phyloP scores from a whole-genome alignment of 2,113 vertebrate species.

The Ardeotis arabs region DNA sequence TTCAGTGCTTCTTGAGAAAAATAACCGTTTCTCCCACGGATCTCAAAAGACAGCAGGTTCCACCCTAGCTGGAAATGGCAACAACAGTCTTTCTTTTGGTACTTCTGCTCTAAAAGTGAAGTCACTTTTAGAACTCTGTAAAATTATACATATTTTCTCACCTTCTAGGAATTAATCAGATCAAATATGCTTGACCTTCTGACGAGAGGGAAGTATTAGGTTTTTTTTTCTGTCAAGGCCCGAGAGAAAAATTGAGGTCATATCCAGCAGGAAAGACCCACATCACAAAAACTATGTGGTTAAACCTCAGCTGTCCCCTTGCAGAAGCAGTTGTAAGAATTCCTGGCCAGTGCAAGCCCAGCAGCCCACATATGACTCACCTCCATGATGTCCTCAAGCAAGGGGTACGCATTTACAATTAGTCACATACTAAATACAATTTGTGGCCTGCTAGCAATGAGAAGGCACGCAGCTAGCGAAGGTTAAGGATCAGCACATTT shows the following conservation, averaged over 20 bases:
- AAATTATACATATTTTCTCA: neutral
- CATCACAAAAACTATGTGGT: neutral
- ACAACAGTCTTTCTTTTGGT: neutral
- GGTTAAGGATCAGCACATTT: constrained; percentile 15
- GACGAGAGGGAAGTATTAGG: neutral
- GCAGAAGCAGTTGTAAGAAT: neutral
- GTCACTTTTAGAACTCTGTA: neutral
- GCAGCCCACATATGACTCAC: neutral
- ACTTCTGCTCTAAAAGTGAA: neutral
- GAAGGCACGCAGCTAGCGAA: neutral
- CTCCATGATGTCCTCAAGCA: neutral
- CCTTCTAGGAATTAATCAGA: neutral
- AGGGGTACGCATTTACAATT: constrained; percentile 34
- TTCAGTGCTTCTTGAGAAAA: neutral
- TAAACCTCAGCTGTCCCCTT: neutral
- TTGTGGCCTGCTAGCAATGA: constrained; percentile 37
- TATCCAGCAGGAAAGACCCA: neutral
- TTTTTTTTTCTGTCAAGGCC: neutral
- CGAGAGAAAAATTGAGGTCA: neutral
- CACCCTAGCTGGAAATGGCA: neutral
- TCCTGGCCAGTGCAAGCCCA: neutral
- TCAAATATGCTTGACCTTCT: neutral
- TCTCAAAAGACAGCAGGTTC: neutral
- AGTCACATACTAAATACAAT: constrained; percentile 19
- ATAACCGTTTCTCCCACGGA: neutral